A percentile compares a stretch with the other conserved stretches of the same genome.
phyloP scores from a whole-genome alignment of 2,797 vertebrate genomes.

The Siniperca obscura region DNA sequence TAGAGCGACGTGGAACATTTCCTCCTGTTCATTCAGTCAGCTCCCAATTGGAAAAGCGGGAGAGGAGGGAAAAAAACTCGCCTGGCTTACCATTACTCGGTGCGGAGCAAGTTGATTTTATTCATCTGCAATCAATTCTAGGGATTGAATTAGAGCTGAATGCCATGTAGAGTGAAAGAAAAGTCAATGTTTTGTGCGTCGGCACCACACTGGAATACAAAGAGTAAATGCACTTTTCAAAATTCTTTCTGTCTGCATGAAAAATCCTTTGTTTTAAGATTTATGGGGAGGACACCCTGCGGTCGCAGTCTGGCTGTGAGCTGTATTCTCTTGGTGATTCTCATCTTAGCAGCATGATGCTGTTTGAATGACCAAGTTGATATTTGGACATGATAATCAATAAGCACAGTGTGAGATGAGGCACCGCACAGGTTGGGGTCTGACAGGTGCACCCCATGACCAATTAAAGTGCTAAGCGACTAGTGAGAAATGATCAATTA shows the following conservation, averaged over 20 bases:
- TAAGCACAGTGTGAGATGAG: constrained; percentile 63
- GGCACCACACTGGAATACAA: constrained; percentile 44
- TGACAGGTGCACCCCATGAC: constrained; percentile 68
- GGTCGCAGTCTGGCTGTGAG: constrained; percentile 50
- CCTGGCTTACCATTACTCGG: constrained; percentile 55
- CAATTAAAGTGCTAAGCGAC: constrained; percentile 62
- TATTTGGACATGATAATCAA: constrained; percentile 74
- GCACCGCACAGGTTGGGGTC: constrained; percentile 45
- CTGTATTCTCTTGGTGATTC: constrained; percentile 33
- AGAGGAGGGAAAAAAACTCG: constrained; percentile 24
- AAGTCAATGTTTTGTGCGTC: constrained; percentile 54
- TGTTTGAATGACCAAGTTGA: constrained; percentile 54
- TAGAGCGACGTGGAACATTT: constrained; percentile 81
- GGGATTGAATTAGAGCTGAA: constrained; percentile 65
- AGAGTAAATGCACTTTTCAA: constrained; percentile 25
- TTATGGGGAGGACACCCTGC: constrained; percentile 41
- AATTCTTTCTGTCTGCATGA: constrained; percentile 46
- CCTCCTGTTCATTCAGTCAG: constrained; percentile 73
- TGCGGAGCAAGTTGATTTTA: constrained; percentile 59
- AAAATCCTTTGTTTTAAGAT: constrained; percentile 48
- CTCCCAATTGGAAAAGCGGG: constrained; percentile 63
- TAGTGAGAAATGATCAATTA: constrained; percentile 57
- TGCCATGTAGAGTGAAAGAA: constrained; percentile 52
- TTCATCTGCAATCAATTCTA: constrained; percentile 73
- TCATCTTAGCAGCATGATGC: constrained; percentile 34